Base-by-base conservation (phyloP, 2,888 invertebrate genomes). In the Helobdella robusta region DNA sequence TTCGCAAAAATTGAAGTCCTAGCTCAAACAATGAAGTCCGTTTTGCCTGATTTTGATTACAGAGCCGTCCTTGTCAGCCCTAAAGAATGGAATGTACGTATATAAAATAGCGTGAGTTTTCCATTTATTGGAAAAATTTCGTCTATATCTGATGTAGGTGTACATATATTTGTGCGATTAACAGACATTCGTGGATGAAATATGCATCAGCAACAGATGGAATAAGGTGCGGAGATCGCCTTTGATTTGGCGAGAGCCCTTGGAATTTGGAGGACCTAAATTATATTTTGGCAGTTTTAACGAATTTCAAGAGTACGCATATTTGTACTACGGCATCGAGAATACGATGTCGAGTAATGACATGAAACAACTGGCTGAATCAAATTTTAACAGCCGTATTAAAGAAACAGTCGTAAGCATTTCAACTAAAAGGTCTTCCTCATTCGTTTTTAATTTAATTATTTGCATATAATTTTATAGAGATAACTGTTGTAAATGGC, bases 251-350 rank as follows among this genome's bases (percentile, higher is more conserved):
- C 70, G 80, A 52, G 80, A 80, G 68, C 70, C 80, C 52, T 73
- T 80, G 11, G 78, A 79, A 66, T 71, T 78, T 20, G 80, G 80
- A 32, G 79, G 80, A 15, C 79, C 78, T 69, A 79, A 78, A 34
- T 73, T 77, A n/a, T 72, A 78, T 4, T 76, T 80, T 50, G 79
- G 79, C 32, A 78, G 76, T 18, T 74, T 76, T 4, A 79, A 78
- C 70, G 79, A 79, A 48, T 79, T 80, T 63, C 69, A 79, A 70
- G 79, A 80, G 66, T 75, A 75, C 63, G 73, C 68, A 8, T 59
- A 73, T 36, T 74, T 73, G 1, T 80, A 80, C 69, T 80, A 80
- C 69, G 76, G 74, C 18, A 65, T 77, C 3, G 73, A 75, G 64
- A 76, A 77, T 11, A 66, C 70, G 3, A 69, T 78, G 60, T 68